A percentile compares a stretch with the other conserved stretches of the same genome.
Conservation (phyloP, 2,888 invertebrate genomes). For the Heliconius cydno region DNA sequence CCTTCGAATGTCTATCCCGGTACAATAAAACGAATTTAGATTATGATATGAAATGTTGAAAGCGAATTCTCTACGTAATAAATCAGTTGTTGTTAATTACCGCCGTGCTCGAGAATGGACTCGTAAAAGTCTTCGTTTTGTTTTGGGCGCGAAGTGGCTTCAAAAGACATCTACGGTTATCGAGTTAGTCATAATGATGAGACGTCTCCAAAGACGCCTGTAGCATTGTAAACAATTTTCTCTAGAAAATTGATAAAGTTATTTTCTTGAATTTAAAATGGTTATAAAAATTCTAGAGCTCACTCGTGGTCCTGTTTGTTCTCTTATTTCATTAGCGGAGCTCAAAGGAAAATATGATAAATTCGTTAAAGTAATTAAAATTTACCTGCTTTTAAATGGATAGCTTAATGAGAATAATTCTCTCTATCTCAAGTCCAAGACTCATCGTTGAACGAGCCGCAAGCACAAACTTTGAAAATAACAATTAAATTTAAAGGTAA, state of each 20-base stretch:
- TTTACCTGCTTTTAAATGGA: slow-evolving; percentile 75
- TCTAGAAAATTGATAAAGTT: slow-evolving; percentile 57
- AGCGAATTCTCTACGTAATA: slow-evolving; percentile 76
- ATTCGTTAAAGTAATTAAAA: slow-evolving; percentile 76
- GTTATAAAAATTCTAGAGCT: slow-evolving; percentile 69
- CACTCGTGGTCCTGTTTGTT: slow-evolving; percentile 56
- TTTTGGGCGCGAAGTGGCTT: slow-evolving; percentile 63
- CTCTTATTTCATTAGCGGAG: slow-evolving; percentile 68
- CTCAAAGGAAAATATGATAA: slow-evolving; percentile 77
- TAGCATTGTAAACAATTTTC: slow-evolving; percentile 51
- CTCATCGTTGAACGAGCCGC: slow-evolving; percentile 49
- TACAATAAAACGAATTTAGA: slow-evolving; percentile 75
- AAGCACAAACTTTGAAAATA: slow-evolving; percentile 45
- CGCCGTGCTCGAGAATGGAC: slow-evolving; percentile 58
- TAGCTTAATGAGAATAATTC: slow-evolving; percentile 69
- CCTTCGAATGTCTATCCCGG: slow-evolving; percentile 55
- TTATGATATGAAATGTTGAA: slow-evolving; percentile 78
- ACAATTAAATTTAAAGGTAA: slow-evolving; percentile 41
- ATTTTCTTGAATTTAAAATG: slow-evolving; percentile 59
- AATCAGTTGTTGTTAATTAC: slow-evolving; percentile 78
- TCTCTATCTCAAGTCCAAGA: slow-evolving; percentile 66
- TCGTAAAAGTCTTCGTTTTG: slow-evolving; percentile 71
- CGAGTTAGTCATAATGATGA: slow-evolving; percentile 63
- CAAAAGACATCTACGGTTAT: slow-evolving; percentile 66
- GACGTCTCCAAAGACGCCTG: slow-evolving; percentile 52